Evolutionary conservation across 2,888 invertebrate species (phyloP).

Genomic region (Pantelozetes paolii): DNA sequence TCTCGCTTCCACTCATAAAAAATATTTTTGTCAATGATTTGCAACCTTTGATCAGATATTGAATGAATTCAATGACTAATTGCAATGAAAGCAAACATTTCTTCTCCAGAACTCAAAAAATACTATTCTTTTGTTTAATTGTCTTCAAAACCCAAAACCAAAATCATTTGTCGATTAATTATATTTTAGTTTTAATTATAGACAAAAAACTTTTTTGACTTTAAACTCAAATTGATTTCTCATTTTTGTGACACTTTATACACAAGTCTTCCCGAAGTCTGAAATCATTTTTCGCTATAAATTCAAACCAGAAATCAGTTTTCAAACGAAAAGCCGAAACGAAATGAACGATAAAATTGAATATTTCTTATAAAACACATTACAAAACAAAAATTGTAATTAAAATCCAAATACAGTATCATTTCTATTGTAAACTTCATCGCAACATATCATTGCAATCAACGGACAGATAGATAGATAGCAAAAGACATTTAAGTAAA

Average conservation of each 20-base stretch:
- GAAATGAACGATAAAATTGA: not conserved
- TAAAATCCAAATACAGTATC: no score
- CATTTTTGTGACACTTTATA: not conserved
- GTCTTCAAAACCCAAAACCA: no score
- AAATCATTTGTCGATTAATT: no score
- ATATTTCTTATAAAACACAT: not conserved
- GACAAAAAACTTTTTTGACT: not conserved
- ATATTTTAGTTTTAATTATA: no score
- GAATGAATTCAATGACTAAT: no score
- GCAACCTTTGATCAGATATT: no score
- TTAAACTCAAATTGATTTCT: no score
- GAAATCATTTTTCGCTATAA: not conserved
- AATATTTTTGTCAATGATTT: no score
- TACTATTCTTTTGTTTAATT: no score
- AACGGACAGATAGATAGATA: not conserved
- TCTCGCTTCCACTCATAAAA: no score
- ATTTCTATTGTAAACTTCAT: not conserved
- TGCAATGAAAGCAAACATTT: no score
- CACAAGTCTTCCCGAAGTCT: conserved; percentile 13
- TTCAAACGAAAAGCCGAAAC: not conserved
- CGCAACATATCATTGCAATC: not conserved
- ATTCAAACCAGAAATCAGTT: not conserved
- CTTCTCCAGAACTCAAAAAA: no score
- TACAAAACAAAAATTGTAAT: not conserved
- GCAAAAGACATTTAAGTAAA: not conserved